Conservation (phyloP, 2,888 invertebrate genomes). For the Drosophila mimetica region DNA sequence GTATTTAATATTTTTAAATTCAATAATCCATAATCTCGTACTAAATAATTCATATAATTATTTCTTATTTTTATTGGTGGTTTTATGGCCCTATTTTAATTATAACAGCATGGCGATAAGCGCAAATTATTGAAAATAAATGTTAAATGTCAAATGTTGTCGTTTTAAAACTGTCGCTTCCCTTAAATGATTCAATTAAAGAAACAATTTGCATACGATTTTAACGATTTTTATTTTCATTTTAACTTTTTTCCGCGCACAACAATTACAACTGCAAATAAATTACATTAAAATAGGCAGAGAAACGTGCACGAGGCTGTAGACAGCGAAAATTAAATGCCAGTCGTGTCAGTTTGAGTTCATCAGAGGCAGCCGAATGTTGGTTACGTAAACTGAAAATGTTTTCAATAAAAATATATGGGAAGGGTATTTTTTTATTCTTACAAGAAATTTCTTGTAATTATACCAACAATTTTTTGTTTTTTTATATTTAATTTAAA, state of each 20-base stretch:
- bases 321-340: conserved; percentile 52
- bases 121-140: conserved; percentile 66
- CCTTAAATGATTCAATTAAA: conserved; percentile 74
- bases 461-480: background rate
- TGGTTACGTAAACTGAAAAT: conserved; percentile 53
- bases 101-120: conserved; percentile 60
- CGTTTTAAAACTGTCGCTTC: conserved; percentile 31
- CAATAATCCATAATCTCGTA: background rate
- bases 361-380: conserved; percentile 57
- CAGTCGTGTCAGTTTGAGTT: conserved; percentile 76
- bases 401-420: conserved; percentile 59
- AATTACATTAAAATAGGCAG: conserved; percentile 74
- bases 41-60: conserved; percentile 19
- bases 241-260: conserved; percentile 27
- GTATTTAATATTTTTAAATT: background rate
- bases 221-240: conserved; percentile 38
- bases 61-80: conserved; percentile 5
- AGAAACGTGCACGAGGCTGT: conserved; percentile 26
- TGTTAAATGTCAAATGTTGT: conserved; percentile 38
- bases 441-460: background rate
- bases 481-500: background rate
- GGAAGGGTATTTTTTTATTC: background rate
- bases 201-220: conserved; percentile 71
- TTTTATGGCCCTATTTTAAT: conserved; percentile 59
- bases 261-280: conserved; percentile 73